phyloP scores from a whole-genome alignment of 1,140 invertebrate species.

The Bombus impatiens region DNA sequence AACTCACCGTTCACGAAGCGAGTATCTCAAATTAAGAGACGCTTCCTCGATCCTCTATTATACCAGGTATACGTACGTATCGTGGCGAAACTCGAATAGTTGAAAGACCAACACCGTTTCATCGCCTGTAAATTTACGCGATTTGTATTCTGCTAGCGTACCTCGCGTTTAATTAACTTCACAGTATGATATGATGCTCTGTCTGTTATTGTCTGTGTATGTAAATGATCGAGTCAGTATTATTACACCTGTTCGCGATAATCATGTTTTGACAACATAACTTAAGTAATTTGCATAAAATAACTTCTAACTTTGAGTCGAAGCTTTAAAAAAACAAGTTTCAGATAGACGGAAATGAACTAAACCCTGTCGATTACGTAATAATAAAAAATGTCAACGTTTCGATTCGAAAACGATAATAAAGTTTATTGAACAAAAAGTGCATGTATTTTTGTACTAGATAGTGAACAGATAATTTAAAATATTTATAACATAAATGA shows the following conservation, averaged over 20 bases:
- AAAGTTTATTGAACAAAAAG: too few relatives aligned
- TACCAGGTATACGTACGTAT: not conserved
- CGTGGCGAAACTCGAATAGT: not conserved
- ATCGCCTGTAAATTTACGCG: not conserved
- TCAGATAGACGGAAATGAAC: too few relatives aligned
- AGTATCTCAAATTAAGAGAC: conserved; percentile 34
- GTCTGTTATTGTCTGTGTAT: conserved; percentile 3
- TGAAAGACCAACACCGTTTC: not conserved
- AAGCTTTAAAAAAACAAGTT: not conserved
- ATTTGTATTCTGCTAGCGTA: conserved; percentile 3
- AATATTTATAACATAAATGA: too few relatives aligned
- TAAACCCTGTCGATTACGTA: not conserved
- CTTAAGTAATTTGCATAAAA: not conserved
- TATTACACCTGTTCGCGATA: not conserved
- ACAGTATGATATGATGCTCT: not conserved
- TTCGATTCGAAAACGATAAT: not conserved
- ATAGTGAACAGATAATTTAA: too few relatives aligned
- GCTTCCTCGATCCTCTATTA: not conserved
- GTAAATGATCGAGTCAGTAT: not conserved
- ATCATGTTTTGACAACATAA: not conserved
- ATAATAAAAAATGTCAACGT: not conserved
- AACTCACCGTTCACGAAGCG: not conserved
- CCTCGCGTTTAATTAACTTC: conserved; percentile 13
- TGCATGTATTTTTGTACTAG: too few relatives aligned
- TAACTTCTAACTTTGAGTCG: not conserved